Percentiles rank a stretch among this genome's conserved stretches.
Conservation (phyloP, 2,888 invertebrate species). For the Cephus nigrinus region DNA sequence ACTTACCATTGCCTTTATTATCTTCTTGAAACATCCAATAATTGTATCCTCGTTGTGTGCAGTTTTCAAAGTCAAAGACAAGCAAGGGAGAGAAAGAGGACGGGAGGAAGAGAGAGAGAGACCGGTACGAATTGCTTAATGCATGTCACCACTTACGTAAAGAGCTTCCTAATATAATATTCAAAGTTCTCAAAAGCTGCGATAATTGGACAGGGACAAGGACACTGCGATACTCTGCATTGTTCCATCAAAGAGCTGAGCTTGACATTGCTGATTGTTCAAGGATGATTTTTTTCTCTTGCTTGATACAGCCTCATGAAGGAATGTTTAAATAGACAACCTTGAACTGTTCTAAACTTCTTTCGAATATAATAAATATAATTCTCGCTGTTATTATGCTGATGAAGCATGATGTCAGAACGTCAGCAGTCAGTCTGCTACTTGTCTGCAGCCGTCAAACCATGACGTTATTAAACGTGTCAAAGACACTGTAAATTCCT, state of each 20-base stretch:
- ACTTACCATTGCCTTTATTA: neutral
- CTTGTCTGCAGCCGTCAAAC: neutral
- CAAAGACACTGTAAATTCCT: neutral
- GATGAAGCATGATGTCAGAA: neutral
- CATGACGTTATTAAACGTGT: neutral
- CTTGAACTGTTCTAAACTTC: neutral
- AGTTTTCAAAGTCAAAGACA: constrained; percentile 6
- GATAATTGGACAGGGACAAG: neutral
- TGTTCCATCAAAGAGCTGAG: neutral
- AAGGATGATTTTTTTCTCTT: neutral
- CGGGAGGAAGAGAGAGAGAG: constrained; percentile 14
- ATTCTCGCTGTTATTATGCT: neutral
- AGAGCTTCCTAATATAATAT: neutral
- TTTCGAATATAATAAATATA: neutral
- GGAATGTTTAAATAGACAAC: neutral
- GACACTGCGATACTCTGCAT: neutral
- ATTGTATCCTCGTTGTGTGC: neutral
- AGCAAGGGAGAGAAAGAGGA: constrained; percentile 3
- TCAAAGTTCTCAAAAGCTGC: neutral
- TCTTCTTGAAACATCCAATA: neutral
- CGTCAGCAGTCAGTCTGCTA: neutral
- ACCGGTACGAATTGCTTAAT: neutral
- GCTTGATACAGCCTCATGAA: no score
- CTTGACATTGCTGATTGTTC: neutral
- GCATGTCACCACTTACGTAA: neutral